Base-by-base conservation (phyloP, 1,140 invertebrate genomes). In the Brachionus manjavacas region DNA sequence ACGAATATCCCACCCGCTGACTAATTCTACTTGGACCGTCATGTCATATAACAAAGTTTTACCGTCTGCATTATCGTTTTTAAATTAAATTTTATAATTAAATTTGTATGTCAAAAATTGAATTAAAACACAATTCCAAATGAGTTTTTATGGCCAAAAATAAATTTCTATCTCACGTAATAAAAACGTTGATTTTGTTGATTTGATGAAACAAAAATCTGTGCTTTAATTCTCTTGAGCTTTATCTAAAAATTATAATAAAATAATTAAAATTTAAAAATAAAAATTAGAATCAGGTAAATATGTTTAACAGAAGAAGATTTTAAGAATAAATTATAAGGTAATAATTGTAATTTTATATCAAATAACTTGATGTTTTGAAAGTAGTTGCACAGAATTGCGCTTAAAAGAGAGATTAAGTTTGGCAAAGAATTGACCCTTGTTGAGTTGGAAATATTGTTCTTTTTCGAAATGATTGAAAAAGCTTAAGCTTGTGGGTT, bases 181-280 rank as follows among this genome's bases (percentile, higher is more conserved):
- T 60, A 60, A 60, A 60, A 60, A 60, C n/a, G 52, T 60, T 20
- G 16, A 60, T 60, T 23, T 60, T 9, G 20, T 60, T 20, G 16
- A 60, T 60, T 23, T 60, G 7, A 20, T 60, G 20, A 60, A 60
- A 55, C n/a, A 20, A 20, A 60, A 60, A 20, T 20, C 9, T 60
- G 16, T 16, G 52, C 52, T 60, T 20, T 20, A 60, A 23, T 23
- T 20, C n/a, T 60, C 20, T 60, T 60, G 20, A 20, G 52, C 52
- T 60, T 60, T 60, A 60, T 60, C 52, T 60, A 60, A 60, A 60
- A 60, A 60, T 60, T 60, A 60, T 60, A 60, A 60, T 60, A 60
- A 60, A 60, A 60, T 60, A 60, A 60, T 60, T 60, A 20, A 60
- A 60, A 60, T 60, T 60, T 20, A 20, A 60, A 60, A 52, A 16